These are phyloP conservation scores for Pantelozetes paolii DNA, from an alignment of 2,888 invertebrate species.

Conservation along the genomic window DNA sequence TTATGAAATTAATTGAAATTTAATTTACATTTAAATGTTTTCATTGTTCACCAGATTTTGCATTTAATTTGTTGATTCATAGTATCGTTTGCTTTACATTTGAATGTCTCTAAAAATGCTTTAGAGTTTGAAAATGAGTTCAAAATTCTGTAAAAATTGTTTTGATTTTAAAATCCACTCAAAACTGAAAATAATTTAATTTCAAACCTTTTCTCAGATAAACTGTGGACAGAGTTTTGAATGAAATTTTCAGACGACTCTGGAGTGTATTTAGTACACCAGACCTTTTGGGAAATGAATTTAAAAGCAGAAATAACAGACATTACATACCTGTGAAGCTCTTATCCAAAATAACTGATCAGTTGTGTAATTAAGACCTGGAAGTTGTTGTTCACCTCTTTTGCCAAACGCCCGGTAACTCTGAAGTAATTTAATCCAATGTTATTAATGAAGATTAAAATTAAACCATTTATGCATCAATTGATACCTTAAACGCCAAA, in stretches of 20 bases:
- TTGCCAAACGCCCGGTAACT: constrained; percentile 48
- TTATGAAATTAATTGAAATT: too few species aligned
- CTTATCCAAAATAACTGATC: constrained; percentile 60
- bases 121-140: constrained; percentile 34
- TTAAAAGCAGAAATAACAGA: neutral
- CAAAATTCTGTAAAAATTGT: constrained; percentile 17
- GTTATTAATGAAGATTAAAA: neutral
- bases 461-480: neutral
- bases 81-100: constrained; percentile 19
- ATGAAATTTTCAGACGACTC: constrained; percentile 6
- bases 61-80: constrained; percentile 8
- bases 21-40: too few species aligned
- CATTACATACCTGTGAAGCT: constrained; percentile 38
- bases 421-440: neutral
- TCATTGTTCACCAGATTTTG: neutral
- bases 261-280: constrained; percentile 37
- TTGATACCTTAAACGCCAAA: constrained; percentile 44
- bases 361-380: constrained; percentile 67
- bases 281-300: constrained; percentile 25
- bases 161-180: neutral
- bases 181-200: too few species aligned
- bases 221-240: constrained; percentile 24
- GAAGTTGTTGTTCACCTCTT: constrained; percentile 61
- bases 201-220: constrained; percentile 35
- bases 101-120: constrained; percentile 38